phyloP scores from a whole-genome alignment of 2,888 invertebrate species.

The Sepiola atlantica region DNA sequence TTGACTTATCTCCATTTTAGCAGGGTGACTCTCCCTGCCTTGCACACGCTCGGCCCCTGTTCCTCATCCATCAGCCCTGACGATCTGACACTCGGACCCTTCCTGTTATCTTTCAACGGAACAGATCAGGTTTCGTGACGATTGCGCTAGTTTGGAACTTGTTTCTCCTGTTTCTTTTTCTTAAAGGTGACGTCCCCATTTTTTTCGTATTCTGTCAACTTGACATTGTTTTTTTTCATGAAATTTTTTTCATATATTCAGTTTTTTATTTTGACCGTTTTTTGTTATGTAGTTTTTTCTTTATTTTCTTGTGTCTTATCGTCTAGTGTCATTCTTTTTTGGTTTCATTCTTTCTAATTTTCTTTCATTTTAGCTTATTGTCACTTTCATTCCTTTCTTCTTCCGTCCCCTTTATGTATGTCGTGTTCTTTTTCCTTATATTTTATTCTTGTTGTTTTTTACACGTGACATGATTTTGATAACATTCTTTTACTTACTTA shows the following conservation, averaged over 20 bases:
- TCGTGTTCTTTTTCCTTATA: too few relatives aligned
- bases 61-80: background rate
- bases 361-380: background rate
- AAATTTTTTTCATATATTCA: too few relatives aligned
- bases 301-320: too few relatives aligned
- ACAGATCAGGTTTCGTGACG: background rate
- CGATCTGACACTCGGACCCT: constrained; percentile 8
- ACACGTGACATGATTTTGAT: too few relatives aligned
- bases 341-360: background rate
- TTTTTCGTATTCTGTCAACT: background rate
- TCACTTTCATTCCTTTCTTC: background rate
- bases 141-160: background rate
- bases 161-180: background rate
- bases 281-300: too few relatives aligned
- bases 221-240: too few relatives aligned
- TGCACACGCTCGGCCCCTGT: too few relatives aligned
- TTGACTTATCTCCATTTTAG: background rate
- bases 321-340: too few relatives aligned
- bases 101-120: background rate
- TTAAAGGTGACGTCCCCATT: background rate
- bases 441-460: background rate
- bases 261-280: too few relatives aligned
- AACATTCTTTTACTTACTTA: background rate
- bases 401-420: too few relatives aligned
- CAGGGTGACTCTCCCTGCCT: background rate